Base-by-base conservation (phyloP, 2,113 vertebrate genomes). In the Dendrocopos noguchii region DNA sequence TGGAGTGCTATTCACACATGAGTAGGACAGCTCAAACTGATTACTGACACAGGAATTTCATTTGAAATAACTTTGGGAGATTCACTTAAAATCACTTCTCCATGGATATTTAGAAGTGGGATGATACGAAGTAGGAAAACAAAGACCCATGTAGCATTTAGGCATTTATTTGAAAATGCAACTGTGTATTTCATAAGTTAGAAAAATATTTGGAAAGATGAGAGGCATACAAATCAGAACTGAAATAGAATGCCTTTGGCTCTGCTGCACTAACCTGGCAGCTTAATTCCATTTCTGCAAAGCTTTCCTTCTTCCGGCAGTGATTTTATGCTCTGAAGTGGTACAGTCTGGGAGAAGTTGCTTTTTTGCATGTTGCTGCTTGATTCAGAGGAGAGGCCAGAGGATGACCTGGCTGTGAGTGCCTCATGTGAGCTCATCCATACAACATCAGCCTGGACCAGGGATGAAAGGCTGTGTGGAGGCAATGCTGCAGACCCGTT, bases 81-180 rank as follows among this genome's bases (percentile, higher is more conserved):
- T 94, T 83, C 27, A 84, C 84, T 91, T 88, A 15, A 85, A 94
- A 70, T 84, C 66, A 27, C 19, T 95, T 83, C 55, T 59, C 55
- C 11, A 0, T 47, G 18, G 34, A 18, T 88, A 59, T 84, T 75
- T 93, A 95, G 82, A 80, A 88, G 39, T 6, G 39, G 36, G 44
- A 18, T 84, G 77, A 57, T 60, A 22, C 0, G 11, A 89, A 88
- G 59, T 66, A 50, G 66, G 57, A 75, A n/a, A 86, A 86, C 85
- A 78, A 39, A 95, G 73, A 14, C 77, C 53, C 15, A 21, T 70
- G 57, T 15, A 71, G 36, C 60, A 24, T 82, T 93, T 46, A 70
- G 71, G n/a, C 75, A 56, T 85, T 80, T 90, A 50, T 66, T 91
- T 93, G n/a, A 72, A 85, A 88, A 63, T 50, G 20, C 65, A 92